Percentiles rank a stretch among this genome's conserved stretches.
Conservation (phyloP, 2,113 vertebrate genomes). For the Plectropomus leopardus region DNA sequence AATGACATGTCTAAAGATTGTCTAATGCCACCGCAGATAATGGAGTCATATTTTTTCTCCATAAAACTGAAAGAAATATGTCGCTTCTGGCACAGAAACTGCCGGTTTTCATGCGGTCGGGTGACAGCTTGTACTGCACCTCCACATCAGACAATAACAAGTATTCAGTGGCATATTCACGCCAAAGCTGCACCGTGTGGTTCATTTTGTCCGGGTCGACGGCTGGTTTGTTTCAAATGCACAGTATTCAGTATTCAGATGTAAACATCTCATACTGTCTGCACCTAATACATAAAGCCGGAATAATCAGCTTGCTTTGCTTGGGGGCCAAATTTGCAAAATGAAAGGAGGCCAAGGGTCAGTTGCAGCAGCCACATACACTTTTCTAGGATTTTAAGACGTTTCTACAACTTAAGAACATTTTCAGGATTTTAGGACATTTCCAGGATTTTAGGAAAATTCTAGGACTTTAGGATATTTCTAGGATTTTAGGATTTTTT, state of each 20-base stretch:
- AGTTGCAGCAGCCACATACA: no score
- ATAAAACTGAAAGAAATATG: conserved; percentile 36
- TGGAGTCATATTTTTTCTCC: conserved; percentile 39
- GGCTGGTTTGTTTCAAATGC: conserved; percentile 16
- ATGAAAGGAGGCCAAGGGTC: no score
- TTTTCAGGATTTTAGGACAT: no score
- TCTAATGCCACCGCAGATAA: conserved; percentile 62
- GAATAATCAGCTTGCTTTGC: no score
- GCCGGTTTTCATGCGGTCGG: conserved; percentile 22
- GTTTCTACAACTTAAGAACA: no score
- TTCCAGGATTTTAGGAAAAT: no score
- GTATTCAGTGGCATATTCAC: conserved; percentile 1
- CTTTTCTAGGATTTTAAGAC: no score
- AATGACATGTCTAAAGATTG: conserved; percentile 65
- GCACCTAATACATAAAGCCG: no score
- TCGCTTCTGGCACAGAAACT: conserved; percentile 46
- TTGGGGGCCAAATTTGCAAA: no score
- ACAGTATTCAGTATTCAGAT: conserved; percentile 3
- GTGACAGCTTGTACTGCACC: conserved; percentile 35
- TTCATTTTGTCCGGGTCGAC: conserved; percentile 24
- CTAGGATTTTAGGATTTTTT: no score
- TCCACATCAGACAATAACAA: conserved; percentile 20
- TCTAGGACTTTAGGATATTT: no score
- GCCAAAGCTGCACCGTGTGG: background rate
- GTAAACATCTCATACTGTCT: background rate